A percentile compares a stretch with the other conserved stretches of the same genome.
Conservation (phyloP, 1,140 invertebrate genomes). For the Centruroides vittatus region DNA sequence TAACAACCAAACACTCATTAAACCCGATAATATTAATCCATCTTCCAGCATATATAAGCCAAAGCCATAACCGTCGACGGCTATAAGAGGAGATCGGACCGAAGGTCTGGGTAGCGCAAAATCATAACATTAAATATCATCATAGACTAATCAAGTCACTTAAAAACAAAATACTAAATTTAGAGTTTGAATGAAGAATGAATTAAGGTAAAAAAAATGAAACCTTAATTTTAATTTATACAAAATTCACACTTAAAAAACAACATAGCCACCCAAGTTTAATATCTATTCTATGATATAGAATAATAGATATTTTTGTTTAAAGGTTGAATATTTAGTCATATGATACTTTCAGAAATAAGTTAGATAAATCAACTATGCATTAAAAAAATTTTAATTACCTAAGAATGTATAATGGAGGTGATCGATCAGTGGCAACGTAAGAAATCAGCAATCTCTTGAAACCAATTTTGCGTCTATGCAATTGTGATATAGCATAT, state of each 20-base stretch:
- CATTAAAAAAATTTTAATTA: conserved; percentile 18
- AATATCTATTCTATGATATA: conserved; percentile 8
- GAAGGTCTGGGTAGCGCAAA: no score
- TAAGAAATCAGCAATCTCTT: conserved; percentile 67
- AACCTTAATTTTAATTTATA: no score
- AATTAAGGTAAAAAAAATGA: no score
- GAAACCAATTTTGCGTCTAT: conserved; percentile 63
- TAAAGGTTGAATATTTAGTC: conserved; percentile 21
- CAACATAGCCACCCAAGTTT: conserved; percentile 15
- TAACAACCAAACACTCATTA: no score
- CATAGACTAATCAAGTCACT: no score
- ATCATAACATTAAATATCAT: no score
- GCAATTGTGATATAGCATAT: conserved; percentile 65
- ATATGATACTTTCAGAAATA: background rate
- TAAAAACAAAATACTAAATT: no score
- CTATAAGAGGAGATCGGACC: no score
- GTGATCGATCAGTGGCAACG: conserved; percentile 40
- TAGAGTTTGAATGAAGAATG: no score
- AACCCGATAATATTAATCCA: no score
- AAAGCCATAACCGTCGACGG: no score
- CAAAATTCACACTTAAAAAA: conserved; percentile 20
- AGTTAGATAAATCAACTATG: background rate
- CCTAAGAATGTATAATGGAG: conserved; percentile 48
- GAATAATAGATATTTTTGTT: conserved; percentile 6
- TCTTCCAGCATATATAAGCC: no score